Conservation (phyloP, 1,140 invertebrate genomes). For the Chironomus striatipennis region DNA sequence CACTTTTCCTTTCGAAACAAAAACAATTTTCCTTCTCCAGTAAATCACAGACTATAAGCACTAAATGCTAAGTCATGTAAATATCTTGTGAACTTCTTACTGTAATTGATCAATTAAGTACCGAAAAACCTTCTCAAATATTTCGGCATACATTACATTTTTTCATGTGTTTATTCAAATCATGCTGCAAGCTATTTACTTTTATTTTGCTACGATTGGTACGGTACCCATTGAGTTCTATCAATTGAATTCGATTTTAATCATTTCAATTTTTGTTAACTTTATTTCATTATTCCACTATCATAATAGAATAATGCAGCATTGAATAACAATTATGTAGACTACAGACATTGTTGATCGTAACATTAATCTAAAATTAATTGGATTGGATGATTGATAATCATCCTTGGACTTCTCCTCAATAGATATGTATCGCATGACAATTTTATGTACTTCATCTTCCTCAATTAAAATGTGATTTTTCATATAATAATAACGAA, state of each 20-base stretch:
- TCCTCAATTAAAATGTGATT: neutral
- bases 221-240: no score
- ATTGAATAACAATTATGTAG: neutral
- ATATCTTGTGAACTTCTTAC: neutral
- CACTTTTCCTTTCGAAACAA: slow-evolving; percentile 17
- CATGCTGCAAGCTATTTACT: no score
- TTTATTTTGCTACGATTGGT: no score
- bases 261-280: neutral
- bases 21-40: neutral
- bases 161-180: no score
- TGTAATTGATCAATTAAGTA: neutral
- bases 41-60: neutral
- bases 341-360: slow-evolving; percentile 2
- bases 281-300: neutral
- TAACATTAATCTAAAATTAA: slow-evolving; percentile 9
- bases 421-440: slow-evolving; percentile 8
- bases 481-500: no score
- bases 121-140: neutral
- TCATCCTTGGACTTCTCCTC: neutral
- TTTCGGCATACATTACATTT: no score
- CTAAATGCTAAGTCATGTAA: neutral
- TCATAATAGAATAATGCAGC: neutral
- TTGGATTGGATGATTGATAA: neutral
- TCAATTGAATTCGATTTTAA: neutral
- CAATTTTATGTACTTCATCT: neutral